These are phyloP conservation scores for Pseudeuparius sepicola DNA, from an alignment of 2,888 invertebrate species.

Conservation along the genomic window DNA sequence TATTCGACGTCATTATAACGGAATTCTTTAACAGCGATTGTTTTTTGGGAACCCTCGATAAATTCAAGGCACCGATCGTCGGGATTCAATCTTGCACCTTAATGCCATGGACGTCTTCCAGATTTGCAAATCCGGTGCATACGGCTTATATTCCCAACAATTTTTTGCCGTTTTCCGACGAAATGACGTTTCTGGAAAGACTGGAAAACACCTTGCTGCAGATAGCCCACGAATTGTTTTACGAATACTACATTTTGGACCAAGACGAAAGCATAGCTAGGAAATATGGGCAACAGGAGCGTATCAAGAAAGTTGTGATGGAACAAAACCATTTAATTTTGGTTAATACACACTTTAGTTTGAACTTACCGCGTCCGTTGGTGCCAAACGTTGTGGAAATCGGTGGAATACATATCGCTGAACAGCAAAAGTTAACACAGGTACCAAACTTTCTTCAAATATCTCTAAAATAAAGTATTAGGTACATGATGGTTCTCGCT, in stretches of 20 bases:
- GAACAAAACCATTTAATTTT: no score
- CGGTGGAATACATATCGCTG: constrained; percentile 43
- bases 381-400: constrained; percentile 48
- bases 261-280: constrained; percentile 17
- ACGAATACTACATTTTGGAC: constrained; percentile 16
- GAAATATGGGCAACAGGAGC: no score
- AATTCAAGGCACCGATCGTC: constrained; percentile 49
- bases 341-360: constrained; percentile 48
- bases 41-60: constrained; percentile 51
- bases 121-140: constrained; percentile 39
- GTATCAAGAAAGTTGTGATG: constrained; percentile 28
- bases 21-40: constrained; percentile 64
- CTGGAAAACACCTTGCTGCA: constrained; percentile 23
- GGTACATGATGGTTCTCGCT: no score
- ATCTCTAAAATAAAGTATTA: no score
- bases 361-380: constrained; percentile 45
- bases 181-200: constrained; percentile 28
- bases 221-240: constrained; percentile 15
- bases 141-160: constrained; percentile 38
- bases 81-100: constrained; percentile 31
- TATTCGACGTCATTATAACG: constrained; percentile 54
- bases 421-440: no score
- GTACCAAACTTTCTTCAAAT: no score
- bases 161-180: constrained; percentile 29
- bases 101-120: constrained; percentile 38